phyloP scores from a whole-genome alignment of 2,888 invertebrate species.

The Gandaritis pyraliata region DNA sequence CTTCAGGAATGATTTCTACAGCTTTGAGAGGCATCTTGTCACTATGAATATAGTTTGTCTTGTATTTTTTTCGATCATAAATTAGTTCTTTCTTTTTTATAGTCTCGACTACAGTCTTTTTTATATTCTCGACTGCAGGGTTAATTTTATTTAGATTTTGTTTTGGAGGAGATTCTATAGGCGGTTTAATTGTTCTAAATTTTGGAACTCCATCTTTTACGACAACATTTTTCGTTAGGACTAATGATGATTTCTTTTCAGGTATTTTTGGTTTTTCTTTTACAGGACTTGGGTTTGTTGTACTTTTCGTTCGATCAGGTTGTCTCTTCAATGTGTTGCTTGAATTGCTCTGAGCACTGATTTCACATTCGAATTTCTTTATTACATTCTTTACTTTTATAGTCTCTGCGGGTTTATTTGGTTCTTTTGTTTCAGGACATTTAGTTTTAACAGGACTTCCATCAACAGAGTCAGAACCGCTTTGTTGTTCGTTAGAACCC shows the following conservation, averaged over 20 bases:
- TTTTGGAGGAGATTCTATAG: conserved; percentile 52
- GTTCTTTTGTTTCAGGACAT: conserved; percentile 46
- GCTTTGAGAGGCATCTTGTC: conserved; percentile 73
- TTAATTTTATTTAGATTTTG: conserved; percentile 40
- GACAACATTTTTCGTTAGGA: conserved; percentile 81
- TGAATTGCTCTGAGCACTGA: conserved; percentile 66
- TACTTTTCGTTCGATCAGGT: conserved; percentile 63
- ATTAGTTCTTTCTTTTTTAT: conserved; percentile 67
- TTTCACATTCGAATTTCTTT: conserved; percentile 80
- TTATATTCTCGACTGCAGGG: conserved; percentile 45
- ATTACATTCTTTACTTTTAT: conserved; percentile 75
- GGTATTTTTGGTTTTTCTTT: conserved; percentile 85
- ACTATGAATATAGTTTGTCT: conserved; percentile 77
- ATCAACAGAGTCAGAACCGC: conserved; percentile 73
- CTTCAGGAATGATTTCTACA: conserved; percentile 80
- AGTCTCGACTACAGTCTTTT: conserved; percentile 56
- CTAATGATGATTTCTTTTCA: conserved; percentile 83
- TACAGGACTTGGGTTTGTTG: conserved; percentile 51
- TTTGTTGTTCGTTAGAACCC: conserved; percentile 68
- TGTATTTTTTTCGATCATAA: conserved; percentile 75
- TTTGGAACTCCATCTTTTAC: conserved; percentile 81
- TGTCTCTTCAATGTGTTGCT: conserved; percentile 68
- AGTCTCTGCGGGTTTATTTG: conserved; percentile 51
- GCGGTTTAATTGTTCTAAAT: conserved; percentile 75
- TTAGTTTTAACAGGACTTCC: conserved; percentile 61